Evolutionary conservation across 2,888 invertebrate species (phyloP).

Genomic region (Andrena haemorrhoa): DNA sequence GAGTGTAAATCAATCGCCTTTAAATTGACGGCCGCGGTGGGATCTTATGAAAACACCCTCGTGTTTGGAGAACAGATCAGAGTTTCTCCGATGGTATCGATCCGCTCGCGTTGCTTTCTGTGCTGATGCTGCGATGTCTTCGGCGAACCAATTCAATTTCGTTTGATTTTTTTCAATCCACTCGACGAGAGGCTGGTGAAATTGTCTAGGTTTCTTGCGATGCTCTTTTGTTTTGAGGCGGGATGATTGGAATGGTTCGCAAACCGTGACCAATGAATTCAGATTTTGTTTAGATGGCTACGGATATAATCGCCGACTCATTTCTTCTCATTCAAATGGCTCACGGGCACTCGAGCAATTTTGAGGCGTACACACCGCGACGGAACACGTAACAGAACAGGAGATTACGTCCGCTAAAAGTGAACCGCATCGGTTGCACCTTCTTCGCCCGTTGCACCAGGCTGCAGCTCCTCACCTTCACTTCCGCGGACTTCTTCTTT

Average conservation of each 20-base stretch:
- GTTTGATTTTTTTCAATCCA: background rate
- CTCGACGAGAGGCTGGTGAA: background rate
- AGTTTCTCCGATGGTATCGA: conserved; percentile 20
- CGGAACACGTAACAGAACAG: conserved; percentile 33
- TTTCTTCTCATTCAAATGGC: no score
- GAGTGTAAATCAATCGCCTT: conserved; percentile 1
- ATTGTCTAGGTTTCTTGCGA: background rate
- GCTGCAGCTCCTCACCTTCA: conserved; percentile 44
- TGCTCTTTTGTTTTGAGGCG: background rate
- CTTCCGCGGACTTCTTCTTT: conserved; percentile 33
- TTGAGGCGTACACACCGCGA: background rate
- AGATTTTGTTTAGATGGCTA: background rate
- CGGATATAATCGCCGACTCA: no score
- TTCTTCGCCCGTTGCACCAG: conserved; percentile 37
- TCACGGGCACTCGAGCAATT: background rate
- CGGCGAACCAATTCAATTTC: background rate
- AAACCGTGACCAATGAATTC: conserved; percentile 5
- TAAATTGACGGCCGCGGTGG: background rate
- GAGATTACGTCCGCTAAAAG: conserved; percentile 33
- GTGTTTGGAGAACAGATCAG: no score
- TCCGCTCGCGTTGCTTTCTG: conserved; percentile 29
- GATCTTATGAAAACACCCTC: background rate
- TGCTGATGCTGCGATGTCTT: conserved; percentile 7
- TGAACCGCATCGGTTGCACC: conserved; percentile 24
- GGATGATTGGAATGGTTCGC: background rate